Evolutionary conservation across 2,888 invertebrate genomes (phyloP).

Genomic region (Gari tellinella): DNA sequence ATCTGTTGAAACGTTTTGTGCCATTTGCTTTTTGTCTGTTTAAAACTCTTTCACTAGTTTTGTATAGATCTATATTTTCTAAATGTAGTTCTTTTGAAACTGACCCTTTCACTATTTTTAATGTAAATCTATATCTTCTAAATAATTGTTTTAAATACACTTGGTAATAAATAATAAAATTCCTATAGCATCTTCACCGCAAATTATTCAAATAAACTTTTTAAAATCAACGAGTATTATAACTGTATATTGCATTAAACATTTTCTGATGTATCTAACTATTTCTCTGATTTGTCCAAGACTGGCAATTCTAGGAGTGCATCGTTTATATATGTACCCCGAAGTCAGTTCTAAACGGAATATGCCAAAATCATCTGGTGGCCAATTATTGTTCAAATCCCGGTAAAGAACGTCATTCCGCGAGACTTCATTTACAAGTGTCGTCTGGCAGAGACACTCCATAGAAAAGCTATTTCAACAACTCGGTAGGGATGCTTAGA

Average conservation of each 20-base stretch:
- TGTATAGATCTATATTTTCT: no score
- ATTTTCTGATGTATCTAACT: no score
- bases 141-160: no score
- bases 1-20: conserved; percentile 50
- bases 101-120: no score
- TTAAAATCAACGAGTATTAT: no score
- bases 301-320: background rate
- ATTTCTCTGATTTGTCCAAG: background rate
- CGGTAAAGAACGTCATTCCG: conserved; percentile 59
- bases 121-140: no score
- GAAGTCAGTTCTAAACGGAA: conserved; percentile 38
- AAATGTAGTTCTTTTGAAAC: no score
- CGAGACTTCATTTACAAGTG: conserved; percentile 62
- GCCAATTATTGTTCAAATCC: conserved; percentile 56
- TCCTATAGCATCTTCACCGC: no score
- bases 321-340: conserved; percentile 52
- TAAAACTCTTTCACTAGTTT: no score
- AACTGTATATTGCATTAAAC: no score
- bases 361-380: conserved; percentile 59
- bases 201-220: no score
- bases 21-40: conserved; percentile 16
- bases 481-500: conserved; percentile 38
- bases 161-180: no score
- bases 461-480: conserved; percentile 48
- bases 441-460: conserved; percentile 45